These are phyloP conservation scores for Phaethornis superciliosus DNA, from an alignment of 2,113 vertebrate species.

Conservation along the genomic window DNA sequence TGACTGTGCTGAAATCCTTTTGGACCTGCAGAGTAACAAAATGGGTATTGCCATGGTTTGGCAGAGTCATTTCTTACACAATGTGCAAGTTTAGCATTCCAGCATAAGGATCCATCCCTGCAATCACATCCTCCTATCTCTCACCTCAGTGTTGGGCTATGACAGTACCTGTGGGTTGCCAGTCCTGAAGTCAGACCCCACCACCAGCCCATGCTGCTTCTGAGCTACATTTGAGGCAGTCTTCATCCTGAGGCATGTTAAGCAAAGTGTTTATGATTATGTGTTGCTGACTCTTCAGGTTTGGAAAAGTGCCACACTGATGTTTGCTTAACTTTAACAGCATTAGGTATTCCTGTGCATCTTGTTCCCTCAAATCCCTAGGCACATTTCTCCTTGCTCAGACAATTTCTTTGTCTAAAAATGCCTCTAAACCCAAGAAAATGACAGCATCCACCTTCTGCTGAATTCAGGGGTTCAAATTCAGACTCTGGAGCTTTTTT, in stretches of 20 bases:
- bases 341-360: neutral
- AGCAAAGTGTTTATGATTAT: neutral
- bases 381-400: neutral
- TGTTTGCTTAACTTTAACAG: slow-evolving; percentile 42
- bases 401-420: neutral
- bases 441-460: accelerated
- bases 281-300: neutral
- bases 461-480: neutral
- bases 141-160: neutral
- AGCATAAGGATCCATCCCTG: neutral
- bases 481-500: neutral
- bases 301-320: neutral
- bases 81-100: neutral
- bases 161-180: neutral
- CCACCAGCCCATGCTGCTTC: accelerated
- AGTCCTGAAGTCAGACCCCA: neutral
- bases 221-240: neutral
- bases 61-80: accelerated
- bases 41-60: accelerated
- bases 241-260: neutral
- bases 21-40: neutral
- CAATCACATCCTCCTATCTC: neutral
- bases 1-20: neutral
- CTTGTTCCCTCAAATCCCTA: too few species aligned
- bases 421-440: accelerated